Base-by-base conservation (phyloP, 2,797 vertebrate species). In the Helicolenus hilgendorfi region DNA sequence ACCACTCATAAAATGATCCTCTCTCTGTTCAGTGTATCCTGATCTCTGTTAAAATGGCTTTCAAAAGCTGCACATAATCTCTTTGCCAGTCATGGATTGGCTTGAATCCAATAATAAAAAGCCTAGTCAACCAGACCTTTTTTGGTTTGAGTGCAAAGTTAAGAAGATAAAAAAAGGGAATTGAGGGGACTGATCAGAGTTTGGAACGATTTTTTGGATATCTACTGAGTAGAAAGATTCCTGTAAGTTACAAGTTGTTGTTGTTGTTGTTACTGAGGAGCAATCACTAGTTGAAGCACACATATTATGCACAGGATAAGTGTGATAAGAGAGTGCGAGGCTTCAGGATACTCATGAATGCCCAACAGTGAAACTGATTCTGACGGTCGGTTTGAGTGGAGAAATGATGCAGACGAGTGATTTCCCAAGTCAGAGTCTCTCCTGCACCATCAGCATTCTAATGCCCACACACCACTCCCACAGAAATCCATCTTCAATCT, bases 371-470 rank as follows among this genome's bases (percentile, higher is more conserved):
- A 94, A 92, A 94, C 22, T 22, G 69, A 87, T 85, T 92, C 84
- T 81, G 77, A 89, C 49, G 74, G 69, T 73, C 80, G 68, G 78
- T 95, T 95, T 86, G 78, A 94, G 94, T 79, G 83, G 75, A 91
- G 86, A 84, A 90, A 88, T 91, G 91, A 94, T 94, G 92, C 89
- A 96, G 93, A 93, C 86, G 87, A 96, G 84, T 94, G 91, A 95
- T 95, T 96, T 95, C 95, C 94, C 92, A 83, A 92, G 93, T 90
- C 83, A 78, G 87, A 90, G 80, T 68, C 90, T 91, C 92, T 89
- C 87, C 88, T 94, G 95, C 96, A 94, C 94, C 86, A 95, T 95
- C 96, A 96, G 95, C 94, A 96, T 96, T 93, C 89, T 91, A 93
- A 93, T 93, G 91, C 95, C 94, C 94, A 94, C 94, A 93, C 94